phyloP scores from a whole-genome alignment of 2,888 invertebrate species.

The Hemistola chrysoprasaria region DNA sequence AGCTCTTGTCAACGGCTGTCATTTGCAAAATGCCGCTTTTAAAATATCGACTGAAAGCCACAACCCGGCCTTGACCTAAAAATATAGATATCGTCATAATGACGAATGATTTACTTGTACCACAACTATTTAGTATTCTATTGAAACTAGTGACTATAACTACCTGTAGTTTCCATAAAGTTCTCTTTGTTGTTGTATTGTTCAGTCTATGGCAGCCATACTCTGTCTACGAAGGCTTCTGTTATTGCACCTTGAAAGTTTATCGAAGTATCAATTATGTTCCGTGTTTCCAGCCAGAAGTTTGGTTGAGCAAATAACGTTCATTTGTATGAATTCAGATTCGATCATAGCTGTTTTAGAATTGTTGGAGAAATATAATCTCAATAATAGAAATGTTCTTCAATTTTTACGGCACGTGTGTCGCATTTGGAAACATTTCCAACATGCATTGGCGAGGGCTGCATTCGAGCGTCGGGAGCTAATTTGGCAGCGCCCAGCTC shows the following conservation, averaged over 20 bases:
- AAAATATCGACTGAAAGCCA: slow-evolving; percentile 37
- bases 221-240: background rate
- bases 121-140: no score
- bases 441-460: slow-evolving; percentile 11
- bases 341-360: no score
- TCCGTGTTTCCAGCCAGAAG: no score
- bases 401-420: slow-evolving; percentile 9
- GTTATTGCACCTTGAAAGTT: slow-evolving; percentile 10
- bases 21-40: slow-evolving; percentile 23
- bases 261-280: background rate
- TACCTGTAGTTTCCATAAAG: no score
- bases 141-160: no score
- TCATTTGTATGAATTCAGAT: no score
- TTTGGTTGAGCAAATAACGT: no score
- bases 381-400: slow-evolving; percentile 2
- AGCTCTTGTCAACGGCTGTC: slow-evolving; percentile 19
- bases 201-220: slow-evolving; percentile 1
- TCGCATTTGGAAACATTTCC: slow-evolving; percentile 8
- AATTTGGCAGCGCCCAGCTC: slow-evolving; percentile 10
- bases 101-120: slow-evolving; percentile 8
- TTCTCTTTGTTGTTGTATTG: slow-evolving; percentile 12
- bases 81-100: slow-evolving; percentile 44
- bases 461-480: slow-evolving; percentile 8
- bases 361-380: no score
- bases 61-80: slow-evolving; percentile 67